A percentile compares a stretch with the other conserved stretches of the same genome.
Conservation (phyloP, 2,797 vertebrate genomes). For the Tragelaphus oryx region DNA sequence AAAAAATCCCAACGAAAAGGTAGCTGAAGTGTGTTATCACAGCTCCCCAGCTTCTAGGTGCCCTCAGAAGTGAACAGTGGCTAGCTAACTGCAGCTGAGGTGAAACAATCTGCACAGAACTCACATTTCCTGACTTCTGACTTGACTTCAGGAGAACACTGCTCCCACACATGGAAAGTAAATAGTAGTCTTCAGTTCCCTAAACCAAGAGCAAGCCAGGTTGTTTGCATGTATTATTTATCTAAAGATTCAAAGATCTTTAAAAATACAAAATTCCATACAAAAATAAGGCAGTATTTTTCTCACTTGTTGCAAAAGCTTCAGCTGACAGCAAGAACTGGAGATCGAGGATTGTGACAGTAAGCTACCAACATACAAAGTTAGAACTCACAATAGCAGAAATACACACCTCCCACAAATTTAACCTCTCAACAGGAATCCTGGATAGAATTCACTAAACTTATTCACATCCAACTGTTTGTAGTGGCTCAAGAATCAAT, state of each 20-base stretch:
- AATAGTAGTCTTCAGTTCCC: background rate
- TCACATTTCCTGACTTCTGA: background rate
- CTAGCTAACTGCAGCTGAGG: background rate
- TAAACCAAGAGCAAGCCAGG: conserved; percentile 10
- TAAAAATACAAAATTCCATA: background rate
- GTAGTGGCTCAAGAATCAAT: background rate
- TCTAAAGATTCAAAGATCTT: background rate
- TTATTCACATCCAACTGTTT: background rate
- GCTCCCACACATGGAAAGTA: background rate
- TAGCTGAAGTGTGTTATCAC: background rate
- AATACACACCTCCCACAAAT: background rate
- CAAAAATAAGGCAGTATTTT: background rate
- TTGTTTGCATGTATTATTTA: background rate
- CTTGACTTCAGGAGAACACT: background rate
- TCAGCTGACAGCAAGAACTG: background rate
- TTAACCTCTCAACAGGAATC: background rate
- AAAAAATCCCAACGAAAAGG: background rate
- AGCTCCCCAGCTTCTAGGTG: background rate
- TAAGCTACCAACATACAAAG: background rate
- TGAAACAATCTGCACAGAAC: background rate
- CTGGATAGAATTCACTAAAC: background rate
- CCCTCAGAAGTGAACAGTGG: background rate
- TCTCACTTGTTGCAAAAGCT: background rate
- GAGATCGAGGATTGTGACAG: background rate
- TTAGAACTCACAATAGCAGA: background rate